Base-by-base conservation (phyloP, 1,140 invertebrate species). In the Charaxes varanes region DNA sequence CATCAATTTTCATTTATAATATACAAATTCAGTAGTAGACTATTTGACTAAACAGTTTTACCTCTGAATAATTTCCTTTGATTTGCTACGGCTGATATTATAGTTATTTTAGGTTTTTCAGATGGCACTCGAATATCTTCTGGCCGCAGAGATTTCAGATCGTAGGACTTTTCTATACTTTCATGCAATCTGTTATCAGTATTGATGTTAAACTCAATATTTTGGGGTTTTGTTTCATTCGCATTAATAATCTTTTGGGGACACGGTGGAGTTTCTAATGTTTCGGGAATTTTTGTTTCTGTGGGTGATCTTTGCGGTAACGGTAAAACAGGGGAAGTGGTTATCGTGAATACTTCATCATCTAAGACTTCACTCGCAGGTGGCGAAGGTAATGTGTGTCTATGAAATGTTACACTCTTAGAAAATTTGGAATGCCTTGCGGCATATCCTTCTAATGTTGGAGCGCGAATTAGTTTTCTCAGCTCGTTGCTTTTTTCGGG, bases 381-480 rank as follows among this genome's bases (percentile, higher is more conserved):
- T 32, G 92, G 92, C 58, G 92, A 93, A 48, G 91, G 90, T 61
- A 94, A 85, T 40, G 93, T 94, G 69, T 92, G 91, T 45, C 93
- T 86, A 74, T 95, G 92, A 82, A 95, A 95, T 33, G 93, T 95
- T 32, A 95, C 93, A 79, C 93, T 94, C 86, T 95, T 95, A 19
- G 92, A 88, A 64, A 95, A 88, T 72, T 95, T 95, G 40, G 92
- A 92, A 76, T 94, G 93, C 65, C 94, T 86, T 17, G 93, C 93
- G 12, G 92, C 93, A 76, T 94, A 95, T 26, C 93, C 94, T 84
- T 93, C 91, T 41, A 95, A 86, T 24, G 93, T 95, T 30, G 91
- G 93, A 18, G 93, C 92, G 56, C 90, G 81, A 83, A 94, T 91
- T 18, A 93, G 72, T 55, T 85, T 89, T 45, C 77, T 86, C 21